Percentiles rank a stretch among this genome's conserved stretches.
These are phyloP conservation scores for Zophobas morio DNA, from an alignment of 1,140 invertebrate species.

Conservation along the genomic window DNA sequence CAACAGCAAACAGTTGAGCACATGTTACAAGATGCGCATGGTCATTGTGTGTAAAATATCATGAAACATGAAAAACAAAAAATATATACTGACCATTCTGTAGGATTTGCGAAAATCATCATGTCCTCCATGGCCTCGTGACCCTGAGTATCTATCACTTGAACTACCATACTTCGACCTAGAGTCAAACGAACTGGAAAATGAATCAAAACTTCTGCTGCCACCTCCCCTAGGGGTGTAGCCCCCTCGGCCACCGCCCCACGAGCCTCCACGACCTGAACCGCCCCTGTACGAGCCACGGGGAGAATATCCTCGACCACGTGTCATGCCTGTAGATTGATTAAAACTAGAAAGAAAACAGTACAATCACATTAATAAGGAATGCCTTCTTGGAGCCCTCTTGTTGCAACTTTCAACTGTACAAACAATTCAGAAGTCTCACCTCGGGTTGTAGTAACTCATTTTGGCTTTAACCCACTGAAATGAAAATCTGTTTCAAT, in stretches of 20 bases:
- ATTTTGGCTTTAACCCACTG: constrained; percentile 51
- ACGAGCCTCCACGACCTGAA: constrained; percentile 44
- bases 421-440: background rate
- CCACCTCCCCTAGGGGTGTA: constrained; percentile 45
- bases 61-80: constrained; percentile 4
- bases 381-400: no score
- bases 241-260: constrained; percentile 47
- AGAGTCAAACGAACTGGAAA: constrained; percentile 55
- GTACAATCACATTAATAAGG: background rate
- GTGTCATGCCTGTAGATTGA: constrained; percentile 55
- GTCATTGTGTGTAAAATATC: background rate
- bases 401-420: background rate
- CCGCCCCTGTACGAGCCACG: constrained; percentile 58
- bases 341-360: constrained; percentile 54
- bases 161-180: constrained; percentile 56
- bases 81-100: constrained; percentile 57
- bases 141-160: constrained; percentile 57
- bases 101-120: constrained; percentile 63
- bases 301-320: constrained; percentile 57
- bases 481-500: constrained; percentile 55
- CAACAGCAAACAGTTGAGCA: no score
- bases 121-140: constrained; percentile 43
- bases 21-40: background rate
- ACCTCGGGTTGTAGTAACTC: constrained; percentile 59
- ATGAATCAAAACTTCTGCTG: constrained; percentile 47